These are phyloP conservation scores for Adoxophyes honmai DNA, from an alignment of 1,140 invertebrate species.

Conservation along the genomic window DNA sequence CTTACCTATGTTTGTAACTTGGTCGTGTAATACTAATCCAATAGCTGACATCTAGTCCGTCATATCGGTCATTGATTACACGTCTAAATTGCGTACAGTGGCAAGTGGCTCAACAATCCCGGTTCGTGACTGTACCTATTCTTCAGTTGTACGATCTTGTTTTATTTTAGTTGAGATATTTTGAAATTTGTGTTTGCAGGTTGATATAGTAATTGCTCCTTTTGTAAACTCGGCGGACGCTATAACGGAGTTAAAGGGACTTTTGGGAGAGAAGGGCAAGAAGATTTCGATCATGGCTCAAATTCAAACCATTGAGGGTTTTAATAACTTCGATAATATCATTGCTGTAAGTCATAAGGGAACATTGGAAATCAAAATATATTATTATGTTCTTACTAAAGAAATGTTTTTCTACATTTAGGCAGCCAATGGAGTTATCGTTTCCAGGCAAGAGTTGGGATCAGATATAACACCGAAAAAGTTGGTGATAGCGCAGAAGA, in stretches of 20 bases:
- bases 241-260: constrained; percentile 81
- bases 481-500: constrained; percentile 91
- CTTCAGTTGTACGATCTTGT: too few species aligned
- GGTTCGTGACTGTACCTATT: too few species aligned
- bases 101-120: too few species aligned
- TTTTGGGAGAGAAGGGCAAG: constrained; percentile 83
- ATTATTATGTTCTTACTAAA: too few species aligned
- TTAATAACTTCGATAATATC: constrained; percentile 86
- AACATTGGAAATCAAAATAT: too few species aligned
- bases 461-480: constrained; percentile 90
- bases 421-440: constrained; percentile 85
- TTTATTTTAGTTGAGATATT: not conserved
- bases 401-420: constrained; percentile 60
- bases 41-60: too few species aligned
- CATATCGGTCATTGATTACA: too few species aligned
- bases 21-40: too few species aligned
- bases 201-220: constrained; percentile 89
- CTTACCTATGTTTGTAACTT: too few species aligned
- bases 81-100: too few species aligned
- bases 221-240: constrained; percentile 85
- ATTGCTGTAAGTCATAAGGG: constrained; percentile 43
- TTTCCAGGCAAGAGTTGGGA: constrained; percentile 86
- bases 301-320: constrained; percentile 87
- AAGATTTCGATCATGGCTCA: constrained; percentile 86
- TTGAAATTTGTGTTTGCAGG: constrained; percentile 36